Conservation (phyloP, 2,797 vertebrate genomes). For the Danio tinwini region DNA sequence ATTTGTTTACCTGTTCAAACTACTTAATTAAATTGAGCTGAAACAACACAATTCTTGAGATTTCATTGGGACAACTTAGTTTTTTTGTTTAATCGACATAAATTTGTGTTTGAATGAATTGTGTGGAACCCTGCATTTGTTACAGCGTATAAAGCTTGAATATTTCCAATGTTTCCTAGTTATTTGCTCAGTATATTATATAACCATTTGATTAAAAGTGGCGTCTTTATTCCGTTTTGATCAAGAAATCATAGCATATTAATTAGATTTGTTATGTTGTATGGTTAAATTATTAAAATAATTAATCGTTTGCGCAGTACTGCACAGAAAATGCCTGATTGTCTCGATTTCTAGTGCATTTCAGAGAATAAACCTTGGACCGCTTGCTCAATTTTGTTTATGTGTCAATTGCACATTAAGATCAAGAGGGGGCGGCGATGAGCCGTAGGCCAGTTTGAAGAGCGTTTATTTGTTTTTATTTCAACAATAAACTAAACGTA, state of each 20-base stretch:
- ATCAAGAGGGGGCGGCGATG: conserved; percentile 3
- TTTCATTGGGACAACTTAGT: no score
- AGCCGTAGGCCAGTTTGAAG: not conserved
- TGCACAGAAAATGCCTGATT: no score
- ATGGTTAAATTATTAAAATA: not conserved
- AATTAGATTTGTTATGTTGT: not conserved
- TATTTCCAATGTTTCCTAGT: not conserved
- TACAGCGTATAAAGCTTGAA: not conserved
- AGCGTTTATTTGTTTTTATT: not conserved
- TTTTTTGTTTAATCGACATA: no score
- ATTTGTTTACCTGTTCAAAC: no score
- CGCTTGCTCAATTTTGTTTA: not conserved
- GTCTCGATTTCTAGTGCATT: no score
- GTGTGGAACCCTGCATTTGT: no score
- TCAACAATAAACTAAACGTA: not conserved
- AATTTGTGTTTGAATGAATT: no score
- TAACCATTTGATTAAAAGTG: no score
- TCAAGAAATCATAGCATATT: not conserved
- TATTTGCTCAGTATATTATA: not conserved
- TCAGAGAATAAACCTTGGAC: not conserved
- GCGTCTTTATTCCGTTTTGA: not conserved
- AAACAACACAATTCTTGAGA: no score
- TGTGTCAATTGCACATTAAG: not conserved
- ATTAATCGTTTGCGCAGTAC: no score
- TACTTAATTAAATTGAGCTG: no score